Evolutionary conservation across 2,888 invertebrate species (phyloP), one percentile per base, ranked within the genome.

Genomic region (Cerastis rubricosa): DNA sequence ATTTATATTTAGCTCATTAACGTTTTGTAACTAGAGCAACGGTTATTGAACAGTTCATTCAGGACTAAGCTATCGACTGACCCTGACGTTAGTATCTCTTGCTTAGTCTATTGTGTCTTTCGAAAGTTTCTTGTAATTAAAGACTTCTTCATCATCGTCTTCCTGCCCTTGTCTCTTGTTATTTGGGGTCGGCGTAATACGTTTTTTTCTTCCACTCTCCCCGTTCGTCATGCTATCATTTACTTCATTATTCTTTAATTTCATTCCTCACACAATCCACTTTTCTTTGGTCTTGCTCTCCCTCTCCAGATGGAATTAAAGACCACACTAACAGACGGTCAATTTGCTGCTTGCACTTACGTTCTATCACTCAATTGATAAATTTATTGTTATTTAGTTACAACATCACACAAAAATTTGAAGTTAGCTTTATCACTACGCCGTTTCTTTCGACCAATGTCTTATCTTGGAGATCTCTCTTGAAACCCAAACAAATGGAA

Each of bases 1-100:
- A 66, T 75, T 71, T 82, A 85, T 68, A 73, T 73, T 71, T 75
- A 76, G 43, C 71, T 85, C 67, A 83, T 85, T 79, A 85, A 74
- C 65, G n/a, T 54, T 81, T 76, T 25, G 29, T 79, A 59, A 80
- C 81, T 71, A 76, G n/a, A 71, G n/a, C 5, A 59, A 71, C 70
- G 72, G 69, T 72, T 70, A 59, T 78, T 85, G 12, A 35, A 74
- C 35, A 17, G 17, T 68, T 73, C 61, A 71, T 81, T 81, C 57
- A 71, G 64, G 40, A 61, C 19, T 43, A 59, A n/a, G 29, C n/a
- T 59, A 22, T 71, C 29, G 1, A 35, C 25, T 29, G 17, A 7
- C 19, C 40, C 19, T 51, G 14, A 2, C 35, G 1, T 68, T 61
- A 2, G 12, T 17, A 25, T 35, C 11, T 51, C 68, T 59, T 57